Conservation (phyloP, 2,113 vertebrate genomes). For the Rhea americana region DNA sequence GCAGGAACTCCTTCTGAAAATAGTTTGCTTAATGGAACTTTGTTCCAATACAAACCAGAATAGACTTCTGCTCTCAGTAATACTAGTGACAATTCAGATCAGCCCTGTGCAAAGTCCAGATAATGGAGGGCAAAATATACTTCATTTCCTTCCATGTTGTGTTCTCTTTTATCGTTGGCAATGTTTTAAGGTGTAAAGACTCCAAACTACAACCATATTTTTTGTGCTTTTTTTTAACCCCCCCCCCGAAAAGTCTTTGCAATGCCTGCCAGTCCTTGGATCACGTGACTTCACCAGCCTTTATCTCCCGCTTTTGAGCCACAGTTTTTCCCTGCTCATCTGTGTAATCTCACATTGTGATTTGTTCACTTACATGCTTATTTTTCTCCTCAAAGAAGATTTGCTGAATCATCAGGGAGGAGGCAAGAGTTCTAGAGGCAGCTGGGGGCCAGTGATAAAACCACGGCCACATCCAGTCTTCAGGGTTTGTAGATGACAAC, state of each 20-base stretch:
- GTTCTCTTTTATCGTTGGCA: neutral
- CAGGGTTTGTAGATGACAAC: constrained; percentile 34
- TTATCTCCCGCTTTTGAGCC: constrained; percentile 44
- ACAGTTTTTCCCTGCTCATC: neutral
- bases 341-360: constrained; percentile 81
- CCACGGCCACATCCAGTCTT: constrained; percentile 17
- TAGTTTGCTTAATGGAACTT: neutral
- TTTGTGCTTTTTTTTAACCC: neutral
- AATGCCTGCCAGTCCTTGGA: neutral
- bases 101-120: neutral
- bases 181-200: neutral
- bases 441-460: constrained; percentile 76
- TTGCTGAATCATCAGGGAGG: constrained; percentile 78
- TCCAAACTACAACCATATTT: neutral
- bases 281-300: neutral
- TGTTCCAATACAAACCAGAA: neutral
- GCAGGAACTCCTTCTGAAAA: neutral
- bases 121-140: neutral
- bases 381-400: constrained; percentile 67
- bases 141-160: neutral
- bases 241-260: neutral
- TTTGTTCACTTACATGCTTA: constrained; percentile 70
- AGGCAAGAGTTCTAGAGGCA: constrained; percentile 58
- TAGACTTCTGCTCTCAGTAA: neutral
- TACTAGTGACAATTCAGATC: neutral